A percentile compares a stretch with the other conserved stretches of the same genome.
Conservation (phyloP, 2,888 invertebrate species). For the Scotopteryx bipunctaria region DNA sequence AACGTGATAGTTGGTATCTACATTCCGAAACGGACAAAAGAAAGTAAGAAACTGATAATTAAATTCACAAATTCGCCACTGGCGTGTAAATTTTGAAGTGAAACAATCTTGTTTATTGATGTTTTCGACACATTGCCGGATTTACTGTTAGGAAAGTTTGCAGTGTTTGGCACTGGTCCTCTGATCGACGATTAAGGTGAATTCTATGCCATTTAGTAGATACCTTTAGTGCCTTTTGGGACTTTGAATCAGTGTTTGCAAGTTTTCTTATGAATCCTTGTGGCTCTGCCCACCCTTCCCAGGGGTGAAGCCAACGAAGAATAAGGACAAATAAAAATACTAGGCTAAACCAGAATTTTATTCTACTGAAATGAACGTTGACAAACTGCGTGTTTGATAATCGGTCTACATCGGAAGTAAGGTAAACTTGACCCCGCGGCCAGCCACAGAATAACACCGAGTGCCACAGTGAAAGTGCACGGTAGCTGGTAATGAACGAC, state of each 20-base stretch:
- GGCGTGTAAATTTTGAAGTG: conserved; percentile 35
- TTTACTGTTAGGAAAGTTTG: conserved; percentile 5
- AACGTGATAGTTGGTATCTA: conserved; percentile 18
- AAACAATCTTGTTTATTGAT: conserved; percentile 20
- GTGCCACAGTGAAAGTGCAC: conserved; percentile 70
- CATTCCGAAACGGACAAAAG: conserved; percentile 43
- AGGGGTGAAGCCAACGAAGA: too few species aligned
- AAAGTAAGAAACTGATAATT: conserved; percentile 44
- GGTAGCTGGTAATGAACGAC: conserved; percentile 60
- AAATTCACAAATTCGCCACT: conserved; percentile 34
- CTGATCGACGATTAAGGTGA: too few species aligned
- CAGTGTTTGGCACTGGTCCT: neutral
- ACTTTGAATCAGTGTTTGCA: too few species aligned
- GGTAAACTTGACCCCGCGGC: conserved; percentile 68
- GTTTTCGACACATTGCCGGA: conserved; percentile 2
- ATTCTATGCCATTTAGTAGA: too few species aligned
- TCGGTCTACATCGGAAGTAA: conserved; percentile 49
- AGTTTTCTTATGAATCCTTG: too few species aligned
- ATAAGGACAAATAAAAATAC: too few species aligned
- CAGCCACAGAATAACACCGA: conserved; percentile 8
- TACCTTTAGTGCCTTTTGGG: too few species aligned
- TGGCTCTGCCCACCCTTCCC: too few species aligned
- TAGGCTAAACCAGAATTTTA: too few species aligned
- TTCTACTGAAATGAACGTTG: too few species aligned
- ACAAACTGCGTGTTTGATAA: too few species aligned